Evolutionary conservation across 1,140 invertebrate species (phyloP), one percentile per base, ranked within the genome.

Genomic region (Drosophila saltans): DNA sequence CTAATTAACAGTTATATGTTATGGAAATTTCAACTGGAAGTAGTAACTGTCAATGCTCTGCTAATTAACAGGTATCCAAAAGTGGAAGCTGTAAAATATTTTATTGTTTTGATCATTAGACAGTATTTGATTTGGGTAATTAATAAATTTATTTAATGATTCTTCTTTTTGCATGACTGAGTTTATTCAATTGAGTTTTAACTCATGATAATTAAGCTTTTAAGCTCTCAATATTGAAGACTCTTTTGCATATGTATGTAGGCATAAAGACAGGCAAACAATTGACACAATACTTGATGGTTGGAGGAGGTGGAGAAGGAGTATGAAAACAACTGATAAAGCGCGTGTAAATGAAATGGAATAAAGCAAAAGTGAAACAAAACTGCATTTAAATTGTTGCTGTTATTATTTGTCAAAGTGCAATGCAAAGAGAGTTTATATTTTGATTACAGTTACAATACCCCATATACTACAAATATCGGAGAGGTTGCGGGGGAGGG

Each of bases 301-400:
- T 3, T 6, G 21, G 6, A 7, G 45, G 16, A 48, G 1, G n/a
- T 48, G 16, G 45, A 52, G 45, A 21, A 26, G 8, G 0, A 16
- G 57, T 10, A 16, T 33, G 24, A 24, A n/a, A 64, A 71, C 43
- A 68, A 68, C 69, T 77, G 83, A 86, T 86, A 88, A 82, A 65
- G 80, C 69, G 83, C 67, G 78, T 70, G 70, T 45, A 86, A 74
- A 72, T 84, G 60, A 75, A 63, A 66, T 21, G 61, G 58, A 69
- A 55, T 39, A 33, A 76, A 71, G 56, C 65, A 45, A 66, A 67
- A 72, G 33, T 65, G 69, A 72, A 78, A 36, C 39, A 58, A 45
- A 75, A 72, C 26, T 45, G 57, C 72, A 39, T 63, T 65, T 65
- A 26, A 52, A 16, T 69, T 69, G 45, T 62, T 69, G 48, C 30